phyloP scores from a whole-genome alignment of 2,797 vertebrate species.

The Aythya fuligula region DNA sequence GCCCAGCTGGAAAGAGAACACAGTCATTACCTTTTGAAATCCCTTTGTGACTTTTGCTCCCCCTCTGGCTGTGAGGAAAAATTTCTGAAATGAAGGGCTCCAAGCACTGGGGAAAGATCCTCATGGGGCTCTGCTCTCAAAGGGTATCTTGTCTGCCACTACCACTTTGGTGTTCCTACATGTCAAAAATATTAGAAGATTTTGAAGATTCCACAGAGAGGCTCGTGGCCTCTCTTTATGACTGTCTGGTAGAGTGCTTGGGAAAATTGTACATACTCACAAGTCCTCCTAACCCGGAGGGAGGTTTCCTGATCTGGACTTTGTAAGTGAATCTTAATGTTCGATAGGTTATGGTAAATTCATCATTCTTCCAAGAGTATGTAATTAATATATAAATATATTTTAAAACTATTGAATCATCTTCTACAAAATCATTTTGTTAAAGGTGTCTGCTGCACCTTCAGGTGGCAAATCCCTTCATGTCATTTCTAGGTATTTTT shows the following conservation, averaged over 20 bases:
- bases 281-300: not conserved
- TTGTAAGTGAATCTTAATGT: not conserved
- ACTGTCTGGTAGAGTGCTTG: not conserved
- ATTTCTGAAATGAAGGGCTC: not conserved
- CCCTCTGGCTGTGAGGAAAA: not conserved
- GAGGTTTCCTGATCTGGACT: not conserved
- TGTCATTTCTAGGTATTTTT: not conserved
- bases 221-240: not conserved
- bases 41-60: not conserved
- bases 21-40: not conserved
- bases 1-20: not conserved
- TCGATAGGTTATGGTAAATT: not conserved
- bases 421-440: not conserved
- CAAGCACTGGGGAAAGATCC: not conserved
- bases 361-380: not conserved
- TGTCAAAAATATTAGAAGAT: not conserved
- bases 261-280: not conserved
- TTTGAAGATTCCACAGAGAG: not conserved
- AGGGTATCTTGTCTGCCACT: not conserved
- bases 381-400: not conserved
- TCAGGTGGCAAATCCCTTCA: not conserved
- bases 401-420: not conserved
- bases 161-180: not conserved
- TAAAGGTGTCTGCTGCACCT: not conserved
- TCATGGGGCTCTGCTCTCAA: fast-evolving